phyloP scores from a whole-genome alignment of 2,113 vertebrate species.

The Haplotaxodon microlepis region DNA sequence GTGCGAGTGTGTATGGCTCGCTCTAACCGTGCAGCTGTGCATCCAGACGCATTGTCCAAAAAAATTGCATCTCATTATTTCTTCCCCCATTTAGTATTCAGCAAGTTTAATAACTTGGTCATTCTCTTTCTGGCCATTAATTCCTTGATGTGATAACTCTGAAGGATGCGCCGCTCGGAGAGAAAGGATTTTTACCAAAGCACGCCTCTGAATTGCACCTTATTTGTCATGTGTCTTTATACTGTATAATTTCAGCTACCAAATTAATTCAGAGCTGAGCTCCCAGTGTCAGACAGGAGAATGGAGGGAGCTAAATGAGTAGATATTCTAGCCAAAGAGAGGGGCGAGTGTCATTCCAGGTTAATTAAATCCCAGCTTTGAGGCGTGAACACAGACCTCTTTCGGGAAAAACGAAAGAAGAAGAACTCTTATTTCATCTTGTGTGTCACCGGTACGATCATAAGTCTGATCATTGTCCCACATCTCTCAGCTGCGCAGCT shows the following conservation, averaged over 20 bases:
- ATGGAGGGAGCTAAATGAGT: slow-evolving; percentile 46
- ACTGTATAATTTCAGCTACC: slow-evolving; percentile 38
- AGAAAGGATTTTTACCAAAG: slow-evolving; percentile 11
- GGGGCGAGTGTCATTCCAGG: slow-evolving; percentile 35
- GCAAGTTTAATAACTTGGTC: slow-evolving; percentile 36
- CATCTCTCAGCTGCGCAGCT: neutral
- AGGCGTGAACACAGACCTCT: slow-evolving; percentile 10
- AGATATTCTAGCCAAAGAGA: slow-evolving; percentile 38
- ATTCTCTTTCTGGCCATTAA: slow-evolving; percentile 32
- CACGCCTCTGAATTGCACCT: slow-evolving; percentile 16
- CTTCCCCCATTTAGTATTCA: slow-evolving; percentile 8
- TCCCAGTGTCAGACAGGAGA: slow-evolving; percentile 33
- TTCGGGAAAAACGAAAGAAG: neutral
- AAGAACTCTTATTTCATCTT: neutral
- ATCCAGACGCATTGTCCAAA: neutral
- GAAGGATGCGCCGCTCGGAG: slow-evolving; percentile 1
- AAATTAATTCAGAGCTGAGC: slow-evolving; percentile 37
- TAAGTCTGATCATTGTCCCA: neutral
- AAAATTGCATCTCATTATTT: slow-evolving; percentile 4
- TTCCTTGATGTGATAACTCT: slow-evolving; percentile 9
- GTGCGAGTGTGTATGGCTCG: neutral
- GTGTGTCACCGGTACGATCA: neutral
- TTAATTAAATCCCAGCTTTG: slow-evolving; percentile 57
- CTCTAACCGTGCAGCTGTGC: neutral
- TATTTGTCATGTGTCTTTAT: slow-evolving; percentile 57